Conservation (phyloP, 2,113 vertebrate genomes). For the Hippocampus abdominalis region DNA sequence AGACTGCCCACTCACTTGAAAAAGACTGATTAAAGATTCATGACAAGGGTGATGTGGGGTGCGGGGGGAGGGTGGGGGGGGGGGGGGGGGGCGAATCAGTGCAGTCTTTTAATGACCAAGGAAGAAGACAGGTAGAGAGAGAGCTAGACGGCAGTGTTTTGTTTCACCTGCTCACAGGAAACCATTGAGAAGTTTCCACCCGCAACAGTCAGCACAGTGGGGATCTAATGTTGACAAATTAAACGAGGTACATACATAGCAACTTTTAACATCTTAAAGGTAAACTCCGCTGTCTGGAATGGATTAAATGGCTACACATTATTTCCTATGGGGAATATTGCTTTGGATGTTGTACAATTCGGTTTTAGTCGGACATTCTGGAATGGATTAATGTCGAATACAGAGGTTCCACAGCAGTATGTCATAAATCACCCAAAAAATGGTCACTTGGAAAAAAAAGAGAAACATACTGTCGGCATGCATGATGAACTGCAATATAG, state of each 20-base stretch:
- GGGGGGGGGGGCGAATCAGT: constrained; percentile 2
- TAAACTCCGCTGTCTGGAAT: too few relatives aligned
- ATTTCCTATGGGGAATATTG: too few relatives aligned
- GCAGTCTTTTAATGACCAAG: constrained; percentile 30
- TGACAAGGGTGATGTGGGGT: constrained; percentile 23
- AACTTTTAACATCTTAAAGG: background rate
- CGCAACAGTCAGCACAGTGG: background rate
- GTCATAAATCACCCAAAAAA: too few relatives aligned
- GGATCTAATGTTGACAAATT: background rate
- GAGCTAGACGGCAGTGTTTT: background rate
- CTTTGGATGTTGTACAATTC: too few relatives aligned
- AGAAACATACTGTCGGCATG: too few relatives aligned
- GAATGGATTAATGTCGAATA: too few relatives aligned
- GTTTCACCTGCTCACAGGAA: constrained; percentile 14
- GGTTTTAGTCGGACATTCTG: too few relatives aligned
- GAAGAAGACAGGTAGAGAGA: constrained; percentile 15
- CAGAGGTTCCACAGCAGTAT: too few relatives aligned
- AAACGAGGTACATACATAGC: background rate
- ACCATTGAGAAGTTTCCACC: constrained; percentile 29
- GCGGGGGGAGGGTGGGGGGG: background rate
- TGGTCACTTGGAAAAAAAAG: too few relatives aligned
- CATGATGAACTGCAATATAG: too few relatives aligned
- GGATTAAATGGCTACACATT: too few relatives aligned
- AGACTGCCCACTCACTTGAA: constrained; percentile 44
- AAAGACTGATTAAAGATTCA: constrained; percentile 60